Evolutionary conservation across 1,140 invertebrate species (phyloP), one percentile per base, ranked within the genome.

Genomic region (Tetramorium parvispinum): DNA sequence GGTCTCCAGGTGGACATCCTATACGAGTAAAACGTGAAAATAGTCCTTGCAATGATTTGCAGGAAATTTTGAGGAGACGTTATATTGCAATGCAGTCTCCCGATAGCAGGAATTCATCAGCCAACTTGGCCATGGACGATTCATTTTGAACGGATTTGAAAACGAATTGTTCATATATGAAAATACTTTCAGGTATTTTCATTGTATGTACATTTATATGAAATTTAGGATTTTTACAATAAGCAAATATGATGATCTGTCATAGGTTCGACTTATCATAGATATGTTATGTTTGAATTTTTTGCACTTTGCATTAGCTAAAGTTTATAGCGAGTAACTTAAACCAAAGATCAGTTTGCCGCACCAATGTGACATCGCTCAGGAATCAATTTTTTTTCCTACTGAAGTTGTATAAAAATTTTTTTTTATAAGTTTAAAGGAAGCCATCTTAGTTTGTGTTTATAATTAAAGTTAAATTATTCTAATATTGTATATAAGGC

Each of bases 11-110:
- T 63, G 94, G 94, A 78, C 90, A 93, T 75, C 91, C 94, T 37
- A 71, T 95, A 27, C 89, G 92, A 61, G 77, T 91, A 21, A 95
- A 93, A 87, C 93, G 94, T 61, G 94, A 94, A 49, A 95, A 94
- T 27, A 95, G 94, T 91, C 95, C 94, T n/a, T 95, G 94, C 70
- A 95, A 94, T 75, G 95, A 95, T 92, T 90, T 95, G 46, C 95
- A 95, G 86, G 95, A 95, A 87, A 95, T 95, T 76, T 89, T 95
- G 59, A 88, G 94, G 90, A 94, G 91, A 87, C 91, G 95, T 68
- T 95, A 95, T 27, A 79, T 93, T 10, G 94, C 93, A 16, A 94
- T 94, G 93, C 92, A 93, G 65, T 93, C 94, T 37, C 93, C 93
- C 2, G 92, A 94, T n/a, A 95, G 92, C 75, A 93, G 88, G 85